These are phyloP conservation scores for Phthorimaea operculella DNA, from an alignment of 1,140 invertebrate species.

Conservation along the genomic window DNA sequence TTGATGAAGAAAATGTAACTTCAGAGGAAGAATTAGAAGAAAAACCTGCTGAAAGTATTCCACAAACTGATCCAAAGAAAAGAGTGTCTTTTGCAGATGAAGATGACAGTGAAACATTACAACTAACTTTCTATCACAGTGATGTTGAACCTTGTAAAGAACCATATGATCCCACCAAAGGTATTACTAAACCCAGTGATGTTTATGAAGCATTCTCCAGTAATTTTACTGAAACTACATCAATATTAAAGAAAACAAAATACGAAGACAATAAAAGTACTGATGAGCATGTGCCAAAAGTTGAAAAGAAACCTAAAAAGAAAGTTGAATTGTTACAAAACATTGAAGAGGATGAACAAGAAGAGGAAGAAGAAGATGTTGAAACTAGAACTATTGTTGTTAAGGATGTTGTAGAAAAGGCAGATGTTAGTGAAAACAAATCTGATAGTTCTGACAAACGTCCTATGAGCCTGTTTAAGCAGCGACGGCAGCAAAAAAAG, in stretches of 20 bases:
- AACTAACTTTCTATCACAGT: conserved; percentile 53
- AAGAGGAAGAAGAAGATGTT: conserved; percentile 3
- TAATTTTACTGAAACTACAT: conserved; percentile 40
- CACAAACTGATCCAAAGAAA: conserved; percentile 26
- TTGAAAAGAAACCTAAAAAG: conserved; percentile 2
- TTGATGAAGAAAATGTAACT: conserved; percentile 20
- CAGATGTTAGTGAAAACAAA: conserved; percentile 16
- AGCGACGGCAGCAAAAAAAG: conserved; percentile 40
- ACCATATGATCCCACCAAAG: conserved; percentile 33
- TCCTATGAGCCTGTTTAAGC: conserved; percentile 53
- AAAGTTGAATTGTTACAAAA: background rate
- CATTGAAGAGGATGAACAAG: background rate
- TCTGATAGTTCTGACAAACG: conserved; percentile 20
- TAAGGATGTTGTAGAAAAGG: conserved; percentile 48
- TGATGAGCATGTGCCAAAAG: background rate
- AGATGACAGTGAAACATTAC: conserved; percentile 44
- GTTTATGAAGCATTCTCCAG: conserved; percentile 44
- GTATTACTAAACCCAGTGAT: conserved; percentile 55
- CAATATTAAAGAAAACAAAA: conserved; percentile 58
- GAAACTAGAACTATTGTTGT: conserved; percentile 34
- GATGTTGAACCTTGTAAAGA: conserved; percentile 24
- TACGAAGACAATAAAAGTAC: conserved; percentile 16
- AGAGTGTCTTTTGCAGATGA: conserved; percentile 56
- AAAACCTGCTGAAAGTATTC: background rate
- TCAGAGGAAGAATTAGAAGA: background rate